Percentiles rank a stretch among this genome's conserved stretches.
Conservation (phyloP, 2,113 vertebrate species). For the Leptosomus discolor region DNA sequence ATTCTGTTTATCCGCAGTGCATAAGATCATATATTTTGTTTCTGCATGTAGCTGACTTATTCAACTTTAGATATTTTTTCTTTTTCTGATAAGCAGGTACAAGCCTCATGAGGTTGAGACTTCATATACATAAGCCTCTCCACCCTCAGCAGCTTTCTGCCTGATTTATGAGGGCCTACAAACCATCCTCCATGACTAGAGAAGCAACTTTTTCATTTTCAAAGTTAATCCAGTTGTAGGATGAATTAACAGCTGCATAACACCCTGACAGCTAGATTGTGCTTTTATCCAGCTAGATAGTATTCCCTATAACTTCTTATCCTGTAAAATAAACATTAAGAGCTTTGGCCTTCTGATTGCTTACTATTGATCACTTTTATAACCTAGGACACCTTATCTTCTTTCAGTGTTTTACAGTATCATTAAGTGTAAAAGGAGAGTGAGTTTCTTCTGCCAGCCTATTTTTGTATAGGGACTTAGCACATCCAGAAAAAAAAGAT, state of each 20-base stretch:
- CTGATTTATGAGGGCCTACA: constrained; percentile 63
- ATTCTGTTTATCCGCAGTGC: constrained; percentile 22
- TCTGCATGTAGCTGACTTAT: constrained; percentile 39
- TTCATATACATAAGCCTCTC: constrained; percentile 62
- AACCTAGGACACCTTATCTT: constrained; percentile 30
- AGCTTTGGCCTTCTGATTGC: constrained; percentile 45
- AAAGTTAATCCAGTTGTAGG: constrained; percentile 57
- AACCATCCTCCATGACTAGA: constrained; percentile 50
- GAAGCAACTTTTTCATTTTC: constrained; percentile 63
- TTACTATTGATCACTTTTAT: constrained; percentile 63
- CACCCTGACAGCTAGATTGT: constrained; percentile 19
- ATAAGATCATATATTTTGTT: constrained; percentile 57
- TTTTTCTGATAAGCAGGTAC: constrained; percentile 55
- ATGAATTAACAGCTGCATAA: constrained; percentile 55
- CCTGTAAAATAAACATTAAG: constrained; percentile 58
- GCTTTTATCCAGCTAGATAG: constrained; percentile 36
- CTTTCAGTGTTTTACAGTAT: constrained; percentile 40
- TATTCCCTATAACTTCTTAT: constrained; percentile 24
- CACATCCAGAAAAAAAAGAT: neutral
- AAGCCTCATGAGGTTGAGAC: constrained; percentile 37
- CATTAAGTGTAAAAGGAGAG: constrained; percentile 28
- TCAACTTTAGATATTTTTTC: constrained; percentile 21
- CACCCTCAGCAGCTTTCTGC: constrained; percentile 47
- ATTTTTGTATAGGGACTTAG: neutral
- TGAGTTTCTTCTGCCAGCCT: neutral